Percentiles rank a stretch among this genome's conserved stretches.
Evolutionary conservation across 2,113 vertebrate genomes (phyloP).

Genomic region (Miniopterus natalensis): DNA sequence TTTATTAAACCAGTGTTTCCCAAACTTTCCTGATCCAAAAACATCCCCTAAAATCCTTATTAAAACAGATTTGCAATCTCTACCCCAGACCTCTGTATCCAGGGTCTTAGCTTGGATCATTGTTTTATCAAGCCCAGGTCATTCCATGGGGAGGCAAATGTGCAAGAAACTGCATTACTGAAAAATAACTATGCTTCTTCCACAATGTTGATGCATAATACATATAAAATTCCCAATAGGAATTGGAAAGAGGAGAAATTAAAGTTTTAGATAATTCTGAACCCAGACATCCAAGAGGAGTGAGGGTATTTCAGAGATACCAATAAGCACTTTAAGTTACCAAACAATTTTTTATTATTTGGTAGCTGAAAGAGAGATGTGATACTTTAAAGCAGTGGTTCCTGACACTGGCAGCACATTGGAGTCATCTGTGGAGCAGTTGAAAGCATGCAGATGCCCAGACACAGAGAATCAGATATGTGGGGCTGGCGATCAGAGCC

Average conservation of each 20-base stretch:
- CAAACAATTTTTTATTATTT: neutral
- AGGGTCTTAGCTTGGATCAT: neutral
- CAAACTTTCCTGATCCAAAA: neutral
- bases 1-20: constrained; percentile 28
- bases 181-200: neutral
- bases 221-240: neutral
- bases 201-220: neutral
- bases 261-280: constrained; percentile 43
- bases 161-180: neutral
- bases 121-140: neutral
- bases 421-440: neutral
- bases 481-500: neutral
- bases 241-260: constrained; percentile 31
- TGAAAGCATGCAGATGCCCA: neutral
- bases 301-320: neutral
- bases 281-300: neutral
- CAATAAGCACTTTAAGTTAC: neutral
- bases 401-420: neutral
- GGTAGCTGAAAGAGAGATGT: neutral
- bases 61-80: neutral
- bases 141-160: neutral
- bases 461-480: neutral
- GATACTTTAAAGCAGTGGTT: neutral
- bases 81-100: neutral
- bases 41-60: neutral